Conservation (phyloP, 2,113 vertebrate genomes). For the Ctenodactylus gundi region DNA sequence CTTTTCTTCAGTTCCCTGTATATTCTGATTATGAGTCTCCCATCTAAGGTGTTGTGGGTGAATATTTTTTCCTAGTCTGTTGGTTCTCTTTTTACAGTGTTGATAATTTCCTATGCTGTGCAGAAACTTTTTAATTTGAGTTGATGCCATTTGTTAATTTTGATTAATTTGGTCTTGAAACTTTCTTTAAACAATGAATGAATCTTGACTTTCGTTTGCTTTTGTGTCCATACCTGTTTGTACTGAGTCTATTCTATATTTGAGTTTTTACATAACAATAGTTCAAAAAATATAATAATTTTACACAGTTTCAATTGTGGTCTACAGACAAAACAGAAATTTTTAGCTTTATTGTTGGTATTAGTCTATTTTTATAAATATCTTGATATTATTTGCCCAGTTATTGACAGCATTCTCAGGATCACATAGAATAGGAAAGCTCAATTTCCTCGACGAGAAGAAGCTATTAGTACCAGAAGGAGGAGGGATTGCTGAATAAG, state of each 20-base stretch:
- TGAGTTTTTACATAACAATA: background rate
- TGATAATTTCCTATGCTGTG: too few species aligned
- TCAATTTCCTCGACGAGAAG: rapidly evolving
- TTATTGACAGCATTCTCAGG: background rate
- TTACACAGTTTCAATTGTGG: background rate
- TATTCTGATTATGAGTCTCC: too few species aligned
- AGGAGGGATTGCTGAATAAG: background rate
- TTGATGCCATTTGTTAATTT: background rate
- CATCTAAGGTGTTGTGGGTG: too few species aligned
- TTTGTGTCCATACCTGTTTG: background rate
- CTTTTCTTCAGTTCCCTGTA: too few species aligned
- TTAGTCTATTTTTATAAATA: slow-evolving; percentile 63
- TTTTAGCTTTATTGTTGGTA: background rate
- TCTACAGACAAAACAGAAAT: background rate
- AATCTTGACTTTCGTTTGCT: background rate
- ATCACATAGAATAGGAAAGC: background rate
- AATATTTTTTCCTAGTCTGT: too few species aligned
- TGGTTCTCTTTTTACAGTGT: too few species aligned
- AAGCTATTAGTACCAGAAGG: background rate
- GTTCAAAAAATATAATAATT: background rate
- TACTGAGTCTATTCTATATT: background rate
- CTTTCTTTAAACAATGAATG: background rate
- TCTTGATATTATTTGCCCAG: background rate
- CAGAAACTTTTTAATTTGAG: too few species aligned
- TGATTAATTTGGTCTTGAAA: background rate